Base-by-base conservation (phyloP, 2,113 vertebrate species). In the Paracanthobrama guichenoti region DNA sequence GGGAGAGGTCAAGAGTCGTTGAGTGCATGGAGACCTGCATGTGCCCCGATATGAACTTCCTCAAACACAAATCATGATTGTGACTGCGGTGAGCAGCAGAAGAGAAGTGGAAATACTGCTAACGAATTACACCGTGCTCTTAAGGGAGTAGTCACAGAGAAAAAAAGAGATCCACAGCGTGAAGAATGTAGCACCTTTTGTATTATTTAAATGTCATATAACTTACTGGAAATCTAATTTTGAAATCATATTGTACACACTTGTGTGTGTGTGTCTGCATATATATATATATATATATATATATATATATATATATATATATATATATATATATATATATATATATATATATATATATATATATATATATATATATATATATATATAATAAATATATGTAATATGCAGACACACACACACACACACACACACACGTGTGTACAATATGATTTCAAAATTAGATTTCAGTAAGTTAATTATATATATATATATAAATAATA, bases 31-130 rank as follows among this genome's bases (percentile, higher is more conserved):
- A 57, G 39, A 74, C 14, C 35, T 31, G 59, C 50, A 74, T 20
- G 64, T 75, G 74, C 74, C 83, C 73, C 10, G 20, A 46, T 7
- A 44, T 59, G 50, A 69, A 77, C 11, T 74, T 28, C 42, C n/a
- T 31, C 11, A 16, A 73, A n/a, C 44, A 67, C 4, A 44, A 46
- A n/a, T 26, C 6, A 69, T 39, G 13, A 39, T 26, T 44, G 55
- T 53, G 44, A 53, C 10, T 28, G 57, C 13, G 11, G 4, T 2
- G 57, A 44, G 35, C 31, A 5, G 22, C 22, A 59, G 75, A 55
- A 31, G 2, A 24, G 31, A 59, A 42, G 22, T 22, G 35, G 66
- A 69, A 69, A 69, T 11, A 69, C 35, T 22, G 66, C 31, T 22
- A 9, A 22, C 4, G 9, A 18, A 22, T 42, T 42, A 42, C 11